Evolutionary conservation across 2,888 invertebrate species (phyloP).

Genomic region (Sceliomorpha sp.): DNA sequence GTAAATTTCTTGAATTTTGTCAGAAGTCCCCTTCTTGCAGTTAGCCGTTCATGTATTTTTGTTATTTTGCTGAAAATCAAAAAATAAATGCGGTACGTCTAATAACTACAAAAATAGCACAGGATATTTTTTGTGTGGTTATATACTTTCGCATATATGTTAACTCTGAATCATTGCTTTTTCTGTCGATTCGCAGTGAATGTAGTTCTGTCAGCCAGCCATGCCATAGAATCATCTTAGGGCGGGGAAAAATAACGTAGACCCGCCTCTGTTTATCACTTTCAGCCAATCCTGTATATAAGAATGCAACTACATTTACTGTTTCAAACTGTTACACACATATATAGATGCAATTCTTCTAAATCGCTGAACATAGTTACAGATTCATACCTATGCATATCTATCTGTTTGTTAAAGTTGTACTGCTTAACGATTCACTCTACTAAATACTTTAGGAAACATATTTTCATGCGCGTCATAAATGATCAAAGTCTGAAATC

Average conservation of each 20-base stretch:
- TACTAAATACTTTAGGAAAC: too few species aligned
- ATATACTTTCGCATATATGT: too few species aligned
- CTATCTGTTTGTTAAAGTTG: too few species aligned
- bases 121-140: too few species aligned
- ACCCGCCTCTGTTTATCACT: slow-evolving; percentile 69
- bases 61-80: too few species aligned
- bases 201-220: slow-evolving; percentile 63
- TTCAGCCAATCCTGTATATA: slow-evolving; percentile 65
- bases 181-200: background rate
- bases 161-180: background rate
- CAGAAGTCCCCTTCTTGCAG: too few species aligned
- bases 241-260: slow-evolving; percentile 70
- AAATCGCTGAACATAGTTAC: slow-evolving; percentile 16
- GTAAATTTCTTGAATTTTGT: too few species aligned
- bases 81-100: too few species aligned
- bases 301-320: background rate
- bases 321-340: slow-evolving; percentile 11
- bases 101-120: too few species aligned
- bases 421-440: background rate
- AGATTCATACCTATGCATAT: slow-evolving; percentile 8
- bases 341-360: slow-evolving; percentile 18
- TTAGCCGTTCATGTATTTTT: too few species aligned
- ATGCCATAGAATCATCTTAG: slow-evolving; percentile 66
- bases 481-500: too few species aligned
- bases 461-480: too few species aligned